Evolutionary conservation across 1,140 invertebrate species (phyloP).

Genomic region (Stenopsyche tienmushanensis): DNA sequence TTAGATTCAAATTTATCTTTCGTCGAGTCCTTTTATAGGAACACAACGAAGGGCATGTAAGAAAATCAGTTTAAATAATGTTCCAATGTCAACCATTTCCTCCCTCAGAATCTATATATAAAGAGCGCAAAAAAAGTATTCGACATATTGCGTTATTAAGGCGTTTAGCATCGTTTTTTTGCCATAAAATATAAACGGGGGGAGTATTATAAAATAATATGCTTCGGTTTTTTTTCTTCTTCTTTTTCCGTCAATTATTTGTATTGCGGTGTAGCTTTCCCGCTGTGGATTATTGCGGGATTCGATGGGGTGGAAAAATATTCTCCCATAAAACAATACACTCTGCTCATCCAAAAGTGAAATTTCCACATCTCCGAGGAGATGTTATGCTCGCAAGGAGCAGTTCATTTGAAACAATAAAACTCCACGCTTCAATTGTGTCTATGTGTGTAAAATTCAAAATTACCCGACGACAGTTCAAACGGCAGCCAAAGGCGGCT

Average conservation of each 20-base stretch:
- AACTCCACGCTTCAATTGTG: constrained; percentile 37
- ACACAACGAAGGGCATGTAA: no score
- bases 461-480: constrained; percentile 41
- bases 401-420: constrained; percentile 42
- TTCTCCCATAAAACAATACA: constrained; percentile 34
- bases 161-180: no score
- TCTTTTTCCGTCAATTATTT: constrained; percentile 14
- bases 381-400: constrained; percentile 5
- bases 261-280: constrained; percentile 29
- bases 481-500: constrained; percentile 33
- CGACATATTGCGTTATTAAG: no score
- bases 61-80: no score
- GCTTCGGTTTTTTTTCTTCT: neutral
- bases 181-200: no score
- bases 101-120: no score
- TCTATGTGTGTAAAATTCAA: constrained; percentile 36
- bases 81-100: no score
- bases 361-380: constrained; percentile 29
- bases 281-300: constrained; percentile 27
- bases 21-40: no score
- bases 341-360: constrained; percentile 34
- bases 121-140: no score
- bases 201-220: neutral
- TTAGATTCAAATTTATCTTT: no score
- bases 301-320: constrained; percentile 32